Evolutionary conservation across 2,797 vertebrate species (phyloP), one percentile per base, ranked within the genome.

Genomic region (Acropternis orthonyx): DNA sequence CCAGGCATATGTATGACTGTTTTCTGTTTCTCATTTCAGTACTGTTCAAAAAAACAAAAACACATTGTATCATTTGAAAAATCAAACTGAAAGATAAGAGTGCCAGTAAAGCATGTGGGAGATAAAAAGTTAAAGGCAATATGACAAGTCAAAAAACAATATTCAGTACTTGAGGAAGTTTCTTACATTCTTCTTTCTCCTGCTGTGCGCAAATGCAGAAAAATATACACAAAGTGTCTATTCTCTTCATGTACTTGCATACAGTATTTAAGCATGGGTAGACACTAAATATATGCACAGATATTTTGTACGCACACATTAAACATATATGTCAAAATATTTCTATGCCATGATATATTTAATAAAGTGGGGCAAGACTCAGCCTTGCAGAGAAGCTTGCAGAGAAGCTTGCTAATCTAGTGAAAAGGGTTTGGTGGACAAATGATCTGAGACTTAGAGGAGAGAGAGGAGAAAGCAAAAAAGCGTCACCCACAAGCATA

Each of bases 11-110:
- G 67, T 61, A 72, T 36, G 61, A 80, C 52, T 74, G 41, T 54
- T 85, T 90, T 85, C 39, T 79, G 34, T 62, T 86, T 92, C 71
- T 90, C 74, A 80, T 80, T 71, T 89, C 67, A 93, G 1, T 65
- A 41, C 74, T 74, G 30, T 66, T 87, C 6, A 85, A 87, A 93
- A 92, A 76, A 26, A 2, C 12, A 72, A 88, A 95, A 91, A 1
- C 30, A 88, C 48, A 44, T 80, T 94, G 85, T 92, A 85, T 55
- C 22, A 71, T 78, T 86, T 91, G 82, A 96, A 96, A 96, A 91
- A 95, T 85, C 67, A 95, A 78, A 96, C 81, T 85, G 55, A 92
- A 94, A 96, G 74, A 82, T 84, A 96, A 84, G 21, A 88, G 27
- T 88, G 93, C 37, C 88, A 96, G 51, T 41, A 94, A 94, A n/a